These are phyloP conservation scores for Melanophora roralis DNA, from an alignment of 2,888 invertebrate species.

Conservation along the genomic window DNA sequence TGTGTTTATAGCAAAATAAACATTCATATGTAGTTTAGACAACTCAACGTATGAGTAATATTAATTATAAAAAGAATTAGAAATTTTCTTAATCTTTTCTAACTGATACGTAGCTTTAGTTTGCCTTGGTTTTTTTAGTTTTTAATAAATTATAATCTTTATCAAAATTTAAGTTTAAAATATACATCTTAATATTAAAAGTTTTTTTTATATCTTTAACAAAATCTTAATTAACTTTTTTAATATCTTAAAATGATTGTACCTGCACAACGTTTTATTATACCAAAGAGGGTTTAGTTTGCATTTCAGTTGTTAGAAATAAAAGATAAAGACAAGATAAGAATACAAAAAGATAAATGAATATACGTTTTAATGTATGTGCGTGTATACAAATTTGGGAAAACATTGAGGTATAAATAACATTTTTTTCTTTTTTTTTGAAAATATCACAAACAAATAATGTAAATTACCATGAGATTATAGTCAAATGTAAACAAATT, in stretches of 20 bases:
- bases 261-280: conserved; percentile 1
- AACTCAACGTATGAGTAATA: neutral
- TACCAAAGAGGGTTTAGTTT: conserved; percentile 29
- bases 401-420: no score
- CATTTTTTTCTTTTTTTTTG: no score
- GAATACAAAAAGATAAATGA: neutral
- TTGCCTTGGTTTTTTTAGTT: neutral
- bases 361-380: conserved; percentile 27
- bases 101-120: neutral
- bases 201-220: neutral
- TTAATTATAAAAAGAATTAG: neutral
- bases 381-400: no score
- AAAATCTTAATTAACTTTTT: conserved; percentile 12
- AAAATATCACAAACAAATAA: conserved; percentile 31
- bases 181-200: neutral
- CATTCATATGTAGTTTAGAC: neutral
- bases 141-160: neutral
- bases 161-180: neutral
- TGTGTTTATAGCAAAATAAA: no score
- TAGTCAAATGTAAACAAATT: conserved; percentile 42
- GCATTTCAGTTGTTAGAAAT: conserved; percentile 2
- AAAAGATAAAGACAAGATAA: neutral
- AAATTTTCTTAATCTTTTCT: neutral
- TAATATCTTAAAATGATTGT: neutral
- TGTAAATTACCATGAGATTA: conserved; percentile 43